phyloP scores from a whole-genome alignment of 2,113 vertebrate species.

The Petromus typicus region DNA sequence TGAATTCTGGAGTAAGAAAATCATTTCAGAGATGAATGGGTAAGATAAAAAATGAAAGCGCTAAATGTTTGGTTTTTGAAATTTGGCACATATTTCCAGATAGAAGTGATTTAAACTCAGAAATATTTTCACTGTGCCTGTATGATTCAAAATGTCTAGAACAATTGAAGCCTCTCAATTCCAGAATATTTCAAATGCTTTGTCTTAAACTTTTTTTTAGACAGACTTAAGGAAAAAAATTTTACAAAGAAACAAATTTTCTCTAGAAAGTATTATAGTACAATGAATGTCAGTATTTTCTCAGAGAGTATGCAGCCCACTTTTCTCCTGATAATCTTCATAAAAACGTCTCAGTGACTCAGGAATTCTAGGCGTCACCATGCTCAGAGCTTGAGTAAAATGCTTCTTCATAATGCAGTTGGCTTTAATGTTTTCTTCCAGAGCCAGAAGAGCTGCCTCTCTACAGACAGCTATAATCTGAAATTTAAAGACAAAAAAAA shows the following conservation, averaged over 20 bases:
- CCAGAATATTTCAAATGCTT: conserved; percentile 53
- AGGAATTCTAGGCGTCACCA: conserved; percentile 93
- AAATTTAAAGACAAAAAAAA: conserved; percentile 78
- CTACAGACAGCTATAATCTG: conserved; percentile 96
- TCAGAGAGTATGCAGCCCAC: conserved; percentile 89
- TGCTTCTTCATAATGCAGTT: conserved; percentile 86
- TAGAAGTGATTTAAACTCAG: conserved; percentile 48
- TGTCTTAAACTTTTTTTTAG: conserved; percentile 47
- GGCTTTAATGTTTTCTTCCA: conserved; percentile 95
- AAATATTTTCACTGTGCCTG: neutral
- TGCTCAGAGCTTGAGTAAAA: conserved; percentile 89
- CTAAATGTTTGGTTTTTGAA: neutral
- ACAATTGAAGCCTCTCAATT: neutral
- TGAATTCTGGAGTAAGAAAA: neutral
- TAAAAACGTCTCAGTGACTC: conserved; percentile 93
- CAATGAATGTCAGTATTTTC: neutral
- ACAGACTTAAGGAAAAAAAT: conserved; percentile 63
- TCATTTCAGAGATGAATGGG: neutral
- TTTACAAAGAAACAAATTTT: conserved; percentile 68
- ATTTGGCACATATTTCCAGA: neutral
- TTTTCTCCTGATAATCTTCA: conserved; percentile 91
- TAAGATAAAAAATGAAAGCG: neutral
- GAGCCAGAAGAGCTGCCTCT: conserved; percentile 95
- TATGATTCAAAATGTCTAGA: conserved; percentile 20
- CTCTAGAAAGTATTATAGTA: neutral